Evolutionary conservation across 2,113 vertebrate species (phyloP), one percentile per base, ranked within the genome.

Genomic region (Xiphophorus hellerii): DNA sequence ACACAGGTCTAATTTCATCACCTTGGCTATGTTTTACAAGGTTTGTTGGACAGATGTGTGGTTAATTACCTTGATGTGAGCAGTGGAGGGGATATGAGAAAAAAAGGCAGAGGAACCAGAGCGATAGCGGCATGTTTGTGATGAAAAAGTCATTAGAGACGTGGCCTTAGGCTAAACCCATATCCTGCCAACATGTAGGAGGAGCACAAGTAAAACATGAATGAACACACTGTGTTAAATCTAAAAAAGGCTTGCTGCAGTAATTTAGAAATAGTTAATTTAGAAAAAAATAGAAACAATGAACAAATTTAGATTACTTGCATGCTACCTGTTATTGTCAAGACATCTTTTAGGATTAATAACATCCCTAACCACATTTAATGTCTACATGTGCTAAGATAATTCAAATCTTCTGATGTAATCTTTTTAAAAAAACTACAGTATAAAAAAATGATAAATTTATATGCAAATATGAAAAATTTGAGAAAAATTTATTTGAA

Each of bases 41-140:
- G 86, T 85, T 88, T 86, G 82, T 85, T 84, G 39, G 67, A 90
- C 90, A 91, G 90, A 90, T 90, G 92, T 90, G 87, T 80, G 78
- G 39, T 75, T 92, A 92, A 92, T 90, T 93, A 89, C 85, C 85
- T 89, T 75, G 84, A 78, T 77, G 89, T 80, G 87, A 90, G 85
- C 72, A 77, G 78, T 63, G 76, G 79, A 73, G 75, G 71, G 78
- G 73, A 83, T 3, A 11, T 35, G 80, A 69, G 62, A 69, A 72
- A 85, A 85, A 58, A 80, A 66, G 44, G 82, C 15, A 20, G 14
- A 54, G 51, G 61, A 80, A 78, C 70, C 28, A 29, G 77, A 70
- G 42, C 77, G 61, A 82, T 62, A 69, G 71, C 44, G 28, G 58
- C 66, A 69, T 78, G 71, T 74, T 85, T 82, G 67, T 80, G 64